Base-by-base conservation (phyloP, 2,888 invertebrate genomes). In the Nymphalis polychloros region DNA sequence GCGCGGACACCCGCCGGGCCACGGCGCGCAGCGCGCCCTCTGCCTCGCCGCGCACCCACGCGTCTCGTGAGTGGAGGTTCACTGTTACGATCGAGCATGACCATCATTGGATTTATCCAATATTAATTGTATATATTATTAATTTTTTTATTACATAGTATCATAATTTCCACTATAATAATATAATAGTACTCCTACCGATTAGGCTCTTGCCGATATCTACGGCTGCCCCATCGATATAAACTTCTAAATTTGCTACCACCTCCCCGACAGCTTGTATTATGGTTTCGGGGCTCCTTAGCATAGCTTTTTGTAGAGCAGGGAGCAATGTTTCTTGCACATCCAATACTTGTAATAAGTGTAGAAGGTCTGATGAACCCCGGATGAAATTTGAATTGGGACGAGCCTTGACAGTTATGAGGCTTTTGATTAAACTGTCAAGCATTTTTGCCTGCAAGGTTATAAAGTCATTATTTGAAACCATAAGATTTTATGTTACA, bases 211-310 rank as follows among this genome's bases (percentile, higher is more conserved):
- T 97, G 19, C 96, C 97, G 61, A 98, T 94, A 76, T 97, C 97
- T 52, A 94, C 85, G 8, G 96, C 95, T 84, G 96, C 95, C 61
- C 94, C 94, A 80, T 97, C 97, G 35, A 98, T 92, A 81, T 97
- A 96, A 6, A 97, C 86, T 64, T 94, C 93, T 8, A 98, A 82
- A 64, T 95, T 95, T 8, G 93, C 93, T 31, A 98, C 87, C 70
- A 98, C 95, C 60, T 95, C 93, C 0, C 96, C 96, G 49, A 98
- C 96, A 20, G 95, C 95, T 83, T 96, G 95, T 23, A 98, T 93
- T 72, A 97, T 96, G 64, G 97, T 95, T 93, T 99, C 99, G 0
- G 99, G 98, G 88, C 97, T 98, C 63, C 99, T 93, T 41, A 99
- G 92, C 95, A 99, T 96, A 23, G 97, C 95, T 84, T 98, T 98